These are phyloP conservation scores for Alauda arvensis DNA, from an alignment of 2,797 vertebrate genomes.

Conservation along the genomic window DNA sequence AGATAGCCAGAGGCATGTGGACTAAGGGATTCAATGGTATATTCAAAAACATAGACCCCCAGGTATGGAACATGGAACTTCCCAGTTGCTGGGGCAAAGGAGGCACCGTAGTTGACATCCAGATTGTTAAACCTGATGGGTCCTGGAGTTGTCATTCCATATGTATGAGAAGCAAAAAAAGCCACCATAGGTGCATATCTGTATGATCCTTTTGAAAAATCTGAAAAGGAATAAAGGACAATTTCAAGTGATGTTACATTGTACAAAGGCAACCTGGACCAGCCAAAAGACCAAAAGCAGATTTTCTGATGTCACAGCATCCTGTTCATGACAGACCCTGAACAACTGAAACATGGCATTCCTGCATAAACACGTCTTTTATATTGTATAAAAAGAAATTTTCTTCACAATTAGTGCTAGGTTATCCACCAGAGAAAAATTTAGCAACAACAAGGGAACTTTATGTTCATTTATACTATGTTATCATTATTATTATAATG, in stretches of 20 bases:
- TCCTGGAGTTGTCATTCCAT: constrained; percentile 74
- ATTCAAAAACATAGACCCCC: constrained; percentile 80
- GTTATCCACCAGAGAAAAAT: neutral
- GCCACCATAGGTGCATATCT: constrained; percentile 81
- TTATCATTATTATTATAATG: too few relatives aligned
- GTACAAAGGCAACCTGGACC: neutral
- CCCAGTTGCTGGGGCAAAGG: constrained; percentile 74
- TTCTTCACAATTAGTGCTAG: constrained; percentile 39
- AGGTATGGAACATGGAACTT: constrained; percentile 78
- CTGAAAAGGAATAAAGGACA: constrained; percentile 54
- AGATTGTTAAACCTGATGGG: constrained; percentile 79
- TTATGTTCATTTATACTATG: neutral
- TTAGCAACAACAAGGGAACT: constrained; percentile 27
- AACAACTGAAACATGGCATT: neutral
- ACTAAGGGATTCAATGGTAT: constrained; percentile 76
- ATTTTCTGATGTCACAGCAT: neutral
- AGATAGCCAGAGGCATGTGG: constrained; percentile 73
- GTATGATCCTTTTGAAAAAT: constrained; percentile 82
- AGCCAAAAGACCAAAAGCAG: neutral
- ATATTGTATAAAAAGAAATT: constrained; percentile 8
- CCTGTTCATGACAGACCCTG: neutral
- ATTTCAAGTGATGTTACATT: neutral
- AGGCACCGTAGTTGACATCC: constrained; percentile 78
- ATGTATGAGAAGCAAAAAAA: constrained; percentile 78
- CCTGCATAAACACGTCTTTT: neutral